Conservation (phyloP, 2,888 invertebrate species). For the Hyposoter didymator region DNA sequence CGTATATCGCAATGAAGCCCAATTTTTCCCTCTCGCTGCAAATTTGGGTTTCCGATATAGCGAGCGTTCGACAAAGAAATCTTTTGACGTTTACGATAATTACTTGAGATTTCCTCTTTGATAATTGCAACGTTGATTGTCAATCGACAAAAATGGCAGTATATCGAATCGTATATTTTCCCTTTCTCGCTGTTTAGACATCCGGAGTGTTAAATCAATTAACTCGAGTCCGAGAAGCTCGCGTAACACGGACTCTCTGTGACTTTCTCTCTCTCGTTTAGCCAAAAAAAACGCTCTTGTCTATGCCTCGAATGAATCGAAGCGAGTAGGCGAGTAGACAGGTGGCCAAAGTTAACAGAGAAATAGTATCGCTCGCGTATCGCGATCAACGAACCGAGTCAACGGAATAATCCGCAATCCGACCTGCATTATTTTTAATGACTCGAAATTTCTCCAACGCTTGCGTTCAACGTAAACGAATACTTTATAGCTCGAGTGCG, state of each 20-base stretch:
- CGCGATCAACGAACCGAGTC: constrained; percentile 1
- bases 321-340: background rate
- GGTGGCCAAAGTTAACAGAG: constrained; percentile 18
- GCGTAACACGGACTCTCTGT: constrained; percentile 36
- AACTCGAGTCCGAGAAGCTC: constrained; percentile 46
- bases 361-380: constrained; percentile 5
- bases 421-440: constrained; percentile 2
- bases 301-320: constrained; percentile 1
- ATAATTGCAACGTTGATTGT: constrained; percentile 7
- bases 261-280: constrained; percentile 18
- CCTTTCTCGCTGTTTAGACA: background rate
- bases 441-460: constrained; percentile 35
- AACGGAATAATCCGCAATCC: constrained; percentile 13
- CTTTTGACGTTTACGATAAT: background rate
- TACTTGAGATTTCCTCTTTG: background rate
- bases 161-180: background rate
- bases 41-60: background rate
- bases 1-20: background rate
- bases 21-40: no score
- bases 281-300: background rate
- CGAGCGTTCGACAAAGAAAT: background rate
- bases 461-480: background rate
- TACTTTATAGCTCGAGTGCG: constrained; percentile 24
- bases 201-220: constrained; percentile 59
- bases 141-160: background rate